Percentiles rank a stretch among this genome's conserved stretches.
phyloP scores from a whole-genome alignment of 2,797 vertebrate species.

The Megaceryle alcyon region DNA sequence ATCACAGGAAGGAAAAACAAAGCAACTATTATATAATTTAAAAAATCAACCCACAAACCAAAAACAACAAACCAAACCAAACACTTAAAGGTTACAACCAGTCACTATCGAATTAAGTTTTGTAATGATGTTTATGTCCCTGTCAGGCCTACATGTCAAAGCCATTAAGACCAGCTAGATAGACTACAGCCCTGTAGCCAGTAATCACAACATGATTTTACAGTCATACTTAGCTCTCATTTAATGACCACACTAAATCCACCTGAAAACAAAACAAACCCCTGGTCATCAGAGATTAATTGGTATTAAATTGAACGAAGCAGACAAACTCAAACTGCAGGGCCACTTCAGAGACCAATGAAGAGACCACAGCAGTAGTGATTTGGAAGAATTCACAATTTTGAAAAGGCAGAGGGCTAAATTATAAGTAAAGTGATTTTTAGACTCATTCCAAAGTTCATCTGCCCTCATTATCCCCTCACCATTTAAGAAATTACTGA shows the following conservation, averaged over 20 bases:
- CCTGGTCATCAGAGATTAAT: neutral
- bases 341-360: neutral
- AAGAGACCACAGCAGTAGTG: neutral
- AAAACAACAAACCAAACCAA: no score
- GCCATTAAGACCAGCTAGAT: neutral
- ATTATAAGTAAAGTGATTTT: neutral
- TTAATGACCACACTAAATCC: neutral
- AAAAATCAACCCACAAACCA: accelerated
- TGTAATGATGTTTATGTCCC: neutral
- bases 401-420: neutral
- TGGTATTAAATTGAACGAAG: neutral
- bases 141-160: neutral
- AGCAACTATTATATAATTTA: accelerated
- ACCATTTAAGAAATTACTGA: neutral
- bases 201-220: neutral
- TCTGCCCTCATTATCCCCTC: no score
- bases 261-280: neutral
- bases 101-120: neutral
- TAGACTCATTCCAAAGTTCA: neutral
- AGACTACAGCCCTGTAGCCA: neutral
- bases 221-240: neutral
- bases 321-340: neutral
- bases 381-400: neutral
- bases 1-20: neutral
- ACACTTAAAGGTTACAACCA: neutral